A percentile compares a stretch with the other conserved stretches of the same genome.
Conservation (phyloP, 2,113 vertebrate species). For the Phyllostomus discolor region DNA sequence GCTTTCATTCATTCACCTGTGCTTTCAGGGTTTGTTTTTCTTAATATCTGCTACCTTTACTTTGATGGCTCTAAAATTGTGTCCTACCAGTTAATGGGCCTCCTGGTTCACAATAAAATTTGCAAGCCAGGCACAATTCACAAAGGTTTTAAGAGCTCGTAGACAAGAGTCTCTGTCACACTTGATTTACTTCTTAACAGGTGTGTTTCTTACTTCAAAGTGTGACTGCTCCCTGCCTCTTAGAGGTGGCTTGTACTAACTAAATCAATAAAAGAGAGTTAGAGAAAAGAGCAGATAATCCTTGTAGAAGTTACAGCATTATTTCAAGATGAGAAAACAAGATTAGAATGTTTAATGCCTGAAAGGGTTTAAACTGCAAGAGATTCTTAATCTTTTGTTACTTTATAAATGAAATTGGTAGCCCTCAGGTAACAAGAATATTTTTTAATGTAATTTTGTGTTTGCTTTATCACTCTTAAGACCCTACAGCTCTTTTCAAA, state of each 20-base stretch:
- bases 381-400: constrained; percentile 20
- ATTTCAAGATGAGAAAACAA: constrained; percentile 33
- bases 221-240: background rate
- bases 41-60: constrained; percentile 10
- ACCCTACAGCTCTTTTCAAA: background rate
- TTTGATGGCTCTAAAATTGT: background rate
- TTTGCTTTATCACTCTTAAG: background rate
- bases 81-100: background rate
- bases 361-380: constrained; percentile 16
- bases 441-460: background rate
- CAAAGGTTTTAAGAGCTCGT: background rate
- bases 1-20: background rate
- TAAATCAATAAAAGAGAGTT: constrained; percentile 46
- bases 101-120: background rate
- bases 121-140: background rate
- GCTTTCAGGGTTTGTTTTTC: background rate
- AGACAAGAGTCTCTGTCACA: background rate
- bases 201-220: constrained; percentile 4
- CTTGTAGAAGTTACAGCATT: background rate
- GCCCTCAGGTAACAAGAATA: background rate
- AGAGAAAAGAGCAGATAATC: constrained; percentile 24
- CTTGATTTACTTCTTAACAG: constrained; percentile 45
- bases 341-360: background rate
- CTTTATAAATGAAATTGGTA: background rate
- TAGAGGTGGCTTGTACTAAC: background rate